Evolutionary conservation across 2,888 invertebrate species (phyloP).

Genomic region (Tiliacea citrago): DNA sequence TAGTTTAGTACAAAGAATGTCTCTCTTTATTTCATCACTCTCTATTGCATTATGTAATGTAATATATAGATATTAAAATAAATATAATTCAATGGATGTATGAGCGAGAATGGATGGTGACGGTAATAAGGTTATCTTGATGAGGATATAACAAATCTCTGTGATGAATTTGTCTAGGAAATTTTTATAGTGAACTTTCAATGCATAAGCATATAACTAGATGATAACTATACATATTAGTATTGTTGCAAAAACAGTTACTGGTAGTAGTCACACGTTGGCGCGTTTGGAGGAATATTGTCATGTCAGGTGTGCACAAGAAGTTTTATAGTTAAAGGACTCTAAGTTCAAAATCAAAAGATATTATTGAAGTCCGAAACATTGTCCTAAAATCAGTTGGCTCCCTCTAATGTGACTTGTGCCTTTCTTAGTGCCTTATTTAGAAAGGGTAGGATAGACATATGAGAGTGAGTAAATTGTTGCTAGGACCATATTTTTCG

Average conservation of each 20-base stretch:
- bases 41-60: conserved; percentile 85
- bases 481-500: conserved; percentile 2
- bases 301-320: conserved; percentile 18
- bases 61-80: conserved; percentile 82
- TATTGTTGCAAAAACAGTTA: conserved; percentile 74
- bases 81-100: conserved; percentile 79
- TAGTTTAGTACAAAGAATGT: conserved; percentile 89
- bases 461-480: conserved; percentile 23
- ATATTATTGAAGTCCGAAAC: neutral
- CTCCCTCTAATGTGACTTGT: conserved; percentile 25
- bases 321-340: conserved; percentile 28
- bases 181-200: conserved; percentile 80
- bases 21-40: conserved; percentile 90
- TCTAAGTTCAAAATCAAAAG: conserved; percentile 11
- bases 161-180: conserved; percentile 88
- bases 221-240: conserved; percentile 70
- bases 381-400: conserved; percentile 19
- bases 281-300: conserved; percentile 65
- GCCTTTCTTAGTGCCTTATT: conserved; percentile 50
- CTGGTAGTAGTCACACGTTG: conserved; percentile 66
- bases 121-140: conserved; percentile 79
- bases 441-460: conserved; percentile 34
- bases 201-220: conserved; percentile 79
- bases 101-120: conserved; percentile 84
- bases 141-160: conserved; percentile 86